phyloP scores from a whole-genome alignment of 92 coral and sea anemone species.

The Phymanthus crucifer region DNA sequence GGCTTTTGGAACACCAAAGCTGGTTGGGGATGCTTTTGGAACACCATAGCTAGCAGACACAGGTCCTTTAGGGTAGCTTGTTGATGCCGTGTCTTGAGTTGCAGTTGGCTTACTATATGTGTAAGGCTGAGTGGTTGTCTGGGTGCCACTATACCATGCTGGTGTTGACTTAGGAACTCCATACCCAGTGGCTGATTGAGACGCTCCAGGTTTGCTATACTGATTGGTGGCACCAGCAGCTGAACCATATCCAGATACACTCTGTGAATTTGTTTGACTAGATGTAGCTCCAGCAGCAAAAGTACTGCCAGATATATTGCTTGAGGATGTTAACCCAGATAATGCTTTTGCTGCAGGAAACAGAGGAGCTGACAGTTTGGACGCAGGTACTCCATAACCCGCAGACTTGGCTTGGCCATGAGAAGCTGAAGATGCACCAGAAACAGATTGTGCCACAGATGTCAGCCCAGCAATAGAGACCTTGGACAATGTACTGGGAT shows the following conservation, averaged over 20 bases:
- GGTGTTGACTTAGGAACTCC: slow-evolving; percentile 32
- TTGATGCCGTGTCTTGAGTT: slow-evolving; percentile 11
- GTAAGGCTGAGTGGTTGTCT: not conserved
- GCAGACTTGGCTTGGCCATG: slow-evolving; percentile 17
- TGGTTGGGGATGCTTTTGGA: slow-evolving; percentile 29
- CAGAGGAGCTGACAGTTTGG: slow-evolving; percentile 42
- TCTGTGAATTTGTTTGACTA: not conserved
- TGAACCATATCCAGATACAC: slow-evolving; percentile 18
- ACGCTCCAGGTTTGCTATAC: slow-evolving; percentile 6
- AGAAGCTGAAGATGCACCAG: slow-evolving; percentile 32
- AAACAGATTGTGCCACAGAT: slow-evolving; percentile 37
- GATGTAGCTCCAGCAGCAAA: slow-evolving; percentile 32
- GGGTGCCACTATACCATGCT: slow-evolving; percentile 1
- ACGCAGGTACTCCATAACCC: not conserved
- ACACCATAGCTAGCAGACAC: slow-evolving; percentile 28
- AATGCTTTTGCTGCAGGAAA: slow-evolving; percentile 63
- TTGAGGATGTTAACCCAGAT: slow-evolving; percentile 26
- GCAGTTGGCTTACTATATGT: slow-evolving; percentile 26
- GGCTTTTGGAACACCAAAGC: slow-evolving; percentile 31
- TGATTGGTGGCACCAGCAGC: slow-evolving; percentile 18
- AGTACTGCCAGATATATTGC: slow-evolving; percentile 28
- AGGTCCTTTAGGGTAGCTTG: slow-evolving; percentile 17
- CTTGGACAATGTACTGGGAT: slow-evolving; percentile 64
- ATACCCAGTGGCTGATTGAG: slow-evolving; percentile 17
- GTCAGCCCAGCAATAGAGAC: slow-evolving; percentile 24